Conservation (phyloP, 2,888 invertebrate species). For the Amiota minor region DNA sequence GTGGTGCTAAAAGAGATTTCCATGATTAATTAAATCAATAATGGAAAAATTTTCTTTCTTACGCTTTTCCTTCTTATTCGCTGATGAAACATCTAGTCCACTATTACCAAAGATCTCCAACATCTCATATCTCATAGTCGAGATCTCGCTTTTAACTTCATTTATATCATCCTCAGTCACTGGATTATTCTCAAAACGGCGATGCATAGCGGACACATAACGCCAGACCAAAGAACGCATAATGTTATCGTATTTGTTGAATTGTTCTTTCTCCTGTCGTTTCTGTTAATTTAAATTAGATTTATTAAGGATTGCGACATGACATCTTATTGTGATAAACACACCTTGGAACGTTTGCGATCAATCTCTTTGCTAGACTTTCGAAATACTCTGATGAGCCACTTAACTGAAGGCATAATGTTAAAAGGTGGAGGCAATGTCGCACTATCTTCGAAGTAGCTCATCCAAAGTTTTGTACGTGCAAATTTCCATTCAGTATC, state of each 20-base stretch:
- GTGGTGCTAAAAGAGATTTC: slow-evolving; percentile 75
- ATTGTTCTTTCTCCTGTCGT: slow-evolving; percentile 78
- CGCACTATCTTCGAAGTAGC: slow-evolving; percentile 93
- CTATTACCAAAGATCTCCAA: slow-evolving; percentile 90
- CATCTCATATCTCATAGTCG: slow-evolving; percentile 92
- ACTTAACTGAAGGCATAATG: slow-evolving; percentile 90
- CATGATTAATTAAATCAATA: background rate
- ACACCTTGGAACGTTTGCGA: slow-evolving; percentile 70
- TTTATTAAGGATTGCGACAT: background rate
- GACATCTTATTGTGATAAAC: background rate
- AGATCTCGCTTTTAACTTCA: slow-evolving; percentile 94
- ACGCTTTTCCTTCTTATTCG: slow-evolving; percentile 84
- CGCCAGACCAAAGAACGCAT: slow-evolving; percentile 94
- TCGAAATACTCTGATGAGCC: slow-evolving; percentile 81
- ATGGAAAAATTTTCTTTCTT: slow-evolving; percentile 55
- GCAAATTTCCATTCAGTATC: slow-evolving; percentile 98
- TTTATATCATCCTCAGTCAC: slow-evolving; percentile 96
- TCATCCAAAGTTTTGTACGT: slow-evolving; percentile 94
- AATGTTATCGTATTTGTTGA: slow-evolving; percentile 84
- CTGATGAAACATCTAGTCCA: slow-evolving; percentile 87
- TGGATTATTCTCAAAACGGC: slow-evolving; percentile 85
- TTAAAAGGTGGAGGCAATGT: slow-evolving; percentile 96
- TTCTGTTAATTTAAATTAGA: slow-evolving; percentile 55
- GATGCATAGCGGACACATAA: slow-evolving; percentile 90
- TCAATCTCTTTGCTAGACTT: slow-evolving; percentile 74